These are phyloP conservation scores for Cynocephalus volans DNA, from an alignment of 2,113 vertebrate species.

Conservation along the genomic window DNA sequence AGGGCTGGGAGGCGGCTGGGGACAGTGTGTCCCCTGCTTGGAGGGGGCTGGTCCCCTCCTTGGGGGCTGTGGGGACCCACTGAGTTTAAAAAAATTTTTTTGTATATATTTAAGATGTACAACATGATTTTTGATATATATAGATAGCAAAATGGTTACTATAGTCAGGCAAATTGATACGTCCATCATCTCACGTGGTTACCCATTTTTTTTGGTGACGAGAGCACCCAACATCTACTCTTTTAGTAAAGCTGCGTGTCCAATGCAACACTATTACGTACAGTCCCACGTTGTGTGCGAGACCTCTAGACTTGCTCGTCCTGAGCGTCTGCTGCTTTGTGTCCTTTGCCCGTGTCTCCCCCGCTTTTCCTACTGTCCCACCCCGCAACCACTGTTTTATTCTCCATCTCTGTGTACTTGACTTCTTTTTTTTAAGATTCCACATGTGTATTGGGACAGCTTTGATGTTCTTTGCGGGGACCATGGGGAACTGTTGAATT, in stretches of 20 bases:
- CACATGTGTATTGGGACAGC: rapidly evolving
- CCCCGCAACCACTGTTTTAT: no score
- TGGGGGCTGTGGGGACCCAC: background rate
- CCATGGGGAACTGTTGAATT: background rate
- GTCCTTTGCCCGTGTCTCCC: background rate
- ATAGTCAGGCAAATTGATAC: no score
- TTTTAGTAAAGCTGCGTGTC: background rate
- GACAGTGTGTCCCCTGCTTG: background rate
- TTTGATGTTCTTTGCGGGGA: background rate
- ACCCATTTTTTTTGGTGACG: background rate
- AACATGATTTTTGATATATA: background rate
- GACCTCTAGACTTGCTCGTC: no score
- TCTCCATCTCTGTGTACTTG: background rate
- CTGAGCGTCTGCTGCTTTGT: background rate
- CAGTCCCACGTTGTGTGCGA: background rate
- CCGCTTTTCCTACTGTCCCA: background rate
- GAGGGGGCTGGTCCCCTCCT: no score
- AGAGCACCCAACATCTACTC: background rate
- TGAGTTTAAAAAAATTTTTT: background rate
- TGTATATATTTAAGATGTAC: background rate
- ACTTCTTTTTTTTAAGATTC: no score
- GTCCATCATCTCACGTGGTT: no score
- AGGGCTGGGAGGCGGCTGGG: no score
- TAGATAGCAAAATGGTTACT: background rate
- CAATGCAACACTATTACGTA: background rate